These are phyloP conservation scores for Alexandromys fortis DNA, from an alignment of 2,113 vertebrate genomes.

Conservation along the genomic window DNA sequence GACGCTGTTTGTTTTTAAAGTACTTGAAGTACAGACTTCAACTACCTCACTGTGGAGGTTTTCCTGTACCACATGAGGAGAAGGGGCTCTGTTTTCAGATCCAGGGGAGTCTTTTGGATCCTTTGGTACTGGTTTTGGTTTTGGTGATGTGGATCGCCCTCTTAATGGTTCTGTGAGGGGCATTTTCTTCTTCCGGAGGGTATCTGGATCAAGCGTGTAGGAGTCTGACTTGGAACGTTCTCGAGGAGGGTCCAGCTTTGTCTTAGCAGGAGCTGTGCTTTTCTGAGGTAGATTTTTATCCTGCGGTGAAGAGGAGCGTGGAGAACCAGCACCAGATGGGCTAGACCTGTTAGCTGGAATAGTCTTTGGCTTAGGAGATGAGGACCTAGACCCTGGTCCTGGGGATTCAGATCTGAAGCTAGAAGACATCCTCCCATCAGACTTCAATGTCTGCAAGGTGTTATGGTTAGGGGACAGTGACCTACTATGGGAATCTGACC, in stretches of 20 bases:
- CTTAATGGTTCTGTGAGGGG: conserved; percentile 95
- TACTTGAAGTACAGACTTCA: conserved; percentile 96
- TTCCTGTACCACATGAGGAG: conserved; percentile 97
- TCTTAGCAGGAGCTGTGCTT: conserved; percentile 91
- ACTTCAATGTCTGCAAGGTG: conserved; percentile 96
- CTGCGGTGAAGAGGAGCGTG: conserved; percentile 91
- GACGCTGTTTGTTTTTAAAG: conserved; percentile 91
- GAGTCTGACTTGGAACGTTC: conserved; percentile 99
- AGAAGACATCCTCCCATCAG: conserved; percentile 91
- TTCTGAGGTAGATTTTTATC: conserved; percentile 95
- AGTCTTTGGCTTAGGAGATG: conserved; percentile 96
- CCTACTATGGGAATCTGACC: conserved; percentile 97
- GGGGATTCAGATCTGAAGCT: conserved; percentile 94
- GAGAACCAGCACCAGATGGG: conserved; percentile 90
- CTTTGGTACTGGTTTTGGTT: conserved; percentile 93
- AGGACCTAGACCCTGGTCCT: conserved; percentile 93
- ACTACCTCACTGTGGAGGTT: conserved; percentile 98
- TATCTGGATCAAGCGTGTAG: conserved; percentile 97
- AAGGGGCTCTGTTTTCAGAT: conserved; percentile 93
- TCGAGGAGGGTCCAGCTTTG: conserved; percentile 94
- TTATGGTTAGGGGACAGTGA: conserved; percentile 99
- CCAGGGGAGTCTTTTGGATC: conserved; percentile 90
- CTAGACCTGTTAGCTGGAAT: conserved; percentile 90
- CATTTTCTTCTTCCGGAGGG: conserved; percentile 96
- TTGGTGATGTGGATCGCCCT: conserved; percentile 97